Conservation (phyloP, 2,797 vertebrate genomes). For the Myoxocephalus aenaeus region DNA sequence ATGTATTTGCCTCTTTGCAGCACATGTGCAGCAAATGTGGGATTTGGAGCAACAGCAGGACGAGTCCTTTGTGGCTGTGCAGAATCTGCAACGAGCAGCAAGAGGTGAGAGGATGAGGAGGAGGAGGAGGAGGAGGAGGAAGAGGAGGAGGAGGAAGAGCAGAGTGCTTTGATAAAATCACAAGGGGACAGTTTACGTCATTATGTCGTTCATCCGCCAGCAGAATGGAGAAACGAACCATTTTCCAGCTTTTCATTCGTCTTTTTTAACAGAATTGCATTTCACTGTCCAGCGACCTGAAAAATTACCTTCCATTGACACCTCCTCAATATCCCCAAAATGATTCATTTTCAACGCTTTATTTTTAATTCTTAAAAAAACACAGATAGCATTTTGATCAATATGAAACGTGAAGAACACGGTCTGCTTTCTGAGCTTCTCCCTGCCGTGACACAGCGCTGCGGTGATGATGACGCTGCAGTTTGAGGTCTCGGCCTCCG, state of each 20-base stretch:
- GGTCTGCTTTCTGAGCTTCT: background rate
- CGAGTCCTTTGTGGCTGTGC: constrained; percentile 90
- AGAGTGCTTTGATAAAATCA: constrained; percentile 8
- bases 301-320: constrained; percentile 51
- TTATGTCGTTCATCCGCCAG: constrained; percentile 18
- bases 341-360: constrained; percentile 5
- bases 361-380: background rate
- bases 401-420: background rate
- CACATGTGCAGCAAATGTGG: constrained; percentile 94
- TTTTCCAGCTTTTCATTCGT: constrained; percentile 25
- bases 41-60: constrained; percentile 85
- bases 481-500: constrained; percentile 27
- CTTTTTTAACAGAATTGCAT: constrained; percentile 35
- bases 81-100: constrained; percentile 94
- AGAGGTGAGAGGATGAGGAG: constrained; percentile 85
- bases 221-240: constrained; percentile 5
- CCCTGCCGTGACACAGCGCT: constrained; percentile 4
- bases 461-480: constrained; percentile 16
- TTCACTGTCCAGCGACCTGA: constrained; percentile 46
- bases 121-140: no score
- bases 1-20: constrained; percentile 73
- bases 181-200: background rate
- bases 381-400: background rate
- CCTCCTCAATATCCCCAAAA: constrained; percentile 7
- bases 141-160: no score